phyloP scores from a whole-genome alignment of 2,888 invertebrate genomes.

The Galerucella nymphaeae region DNA sequence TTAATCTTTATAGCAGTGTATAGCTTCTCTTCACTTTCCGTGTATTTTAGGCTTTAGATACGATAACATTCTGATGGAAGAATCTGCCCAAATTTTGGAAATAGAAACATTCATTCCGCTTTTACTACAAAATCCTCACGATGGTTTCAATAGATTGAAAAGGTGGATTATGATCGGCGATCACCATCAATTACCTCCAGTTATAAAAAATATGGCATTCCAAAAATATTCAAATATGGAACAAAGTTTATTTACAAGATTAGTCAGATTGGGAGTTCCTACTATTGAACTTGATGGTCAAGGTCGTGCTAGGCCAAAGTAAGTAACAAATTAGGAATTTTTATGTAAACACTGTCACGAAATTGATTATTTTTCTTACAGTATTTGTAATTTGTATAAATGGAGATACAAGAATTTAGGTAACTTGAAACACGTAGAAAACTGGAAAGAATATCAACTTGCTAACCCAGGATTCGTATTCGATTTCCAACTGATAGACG shows the following conservation, averaged over 20 bases:
- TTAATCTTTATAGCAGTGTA: too few species aligned
- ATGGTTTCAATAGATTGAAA: constrained; percentile 94
- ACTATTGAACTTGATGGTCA: constrained; percentile 98
- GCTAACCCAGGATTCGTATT: constrained; percentile 93
- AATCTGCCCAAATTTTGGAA: constrained; percentile 98
- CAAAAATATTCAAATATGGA: constrained; percentile 99
- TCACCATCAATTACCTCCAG: constrained; percentile 98
- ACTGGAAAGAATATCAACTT: constrained; percentile 83
- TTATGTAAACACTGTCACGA: background rate
- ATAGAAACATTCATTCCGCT: constrained; percentile 99
- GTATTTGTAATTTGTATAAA: constrained; percentile 92
- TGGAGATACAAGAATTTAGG: constrained; percentile 98
- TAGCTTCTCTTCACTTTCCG: background rate
- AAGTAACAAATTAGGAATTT: constrained; percentile 32
- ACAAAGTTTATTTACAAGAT: constrained; percentile 95
- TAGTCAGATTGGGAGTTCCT: constrained; percentile 96
- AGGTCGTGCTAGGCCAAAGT: constrained; percentile 91
- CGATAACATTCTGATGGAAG: constrained; percentile 99
- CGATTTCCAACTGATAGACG: constrained; percentile 96
- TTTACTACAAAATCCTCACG: constrained; percentile 97
- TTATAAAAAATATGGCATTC: constrained; percentile 99
- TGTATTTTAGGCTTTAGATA: constrained; percentile 83
- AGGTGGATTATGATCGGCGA: constrained; percentile 99
- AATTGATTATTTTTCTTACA: constrained; percentile 58
- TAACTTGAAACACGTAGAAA: constrained; percentile 89